These are phyloP conservation scores for Enteromius thamalakanensis DNA, from an alignment of 2,797 vertebrate genomes.

Conservation along the genomic window DNA sequence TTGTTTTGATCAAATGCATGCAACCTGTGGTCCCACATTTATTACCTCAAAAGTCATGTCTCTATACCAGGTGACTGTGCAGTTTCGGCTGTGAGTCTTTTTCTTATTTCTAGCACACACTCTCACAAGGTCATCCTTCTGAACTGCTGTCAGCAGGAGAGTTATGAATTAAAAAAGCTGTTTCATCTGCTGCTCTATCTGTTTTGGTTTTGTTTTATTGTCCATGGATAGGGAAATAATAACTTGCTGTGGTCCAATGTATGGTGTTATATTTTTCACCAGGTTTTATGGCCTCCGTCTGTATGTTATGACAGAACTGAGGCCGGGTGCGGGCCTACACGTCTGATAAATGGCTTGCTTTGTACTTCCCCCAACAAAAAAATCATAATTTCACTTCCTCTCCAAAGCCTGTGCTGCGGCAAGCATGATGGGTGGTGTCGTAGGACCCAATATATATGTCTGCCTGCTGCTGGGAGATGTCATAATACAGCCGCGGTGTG, in stretches of 20 bases:
- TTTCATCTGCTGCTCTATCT: conserved; percentile 60
- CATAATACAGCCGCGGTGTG: conserved; percentile 44
- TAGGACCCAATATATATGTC: conserved; percentile 58
- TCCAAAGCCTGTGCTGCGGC: conserved; percentile 59
- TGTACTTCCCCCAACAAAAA: conserved; percentile 65
- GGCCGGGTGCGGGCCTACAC: conserved; percentile 60
- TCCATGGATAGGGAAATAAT: conserved; percentile 65
- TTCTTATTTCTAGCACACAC: conserved; percentile 17
- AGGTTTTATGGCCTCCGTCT: conserved; percentile 66
- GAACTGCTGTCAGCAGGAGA: conserved; percentile 27
- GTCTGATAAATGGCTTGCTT: conserved; percentile 69
- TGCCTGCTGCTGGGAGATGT: conserved; percentile 49
- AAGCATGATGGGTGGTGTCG: conserved; percentile 62
- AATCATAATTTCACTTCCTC: conserved; percentile 68
- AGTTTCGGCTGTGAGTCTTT: background rate
- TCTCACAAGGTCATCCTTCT: conserved; percentile 35
- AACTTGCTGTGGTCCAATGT: conserved; percentile 55
- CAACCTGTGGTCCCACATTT: background rate
- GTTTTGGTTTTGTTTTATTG: conserved; percentile 68
- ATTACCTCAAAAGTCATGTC: background rate
- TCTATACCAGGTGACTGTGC: background rate
- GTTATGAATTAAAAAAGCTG: conserved; percentile 44
- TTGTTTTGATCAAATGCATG: background rate
- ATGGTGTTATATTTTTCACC: conserved; percentile 62
- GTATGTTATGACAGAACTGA: conserved; percentile 68